phyloP scores from a whole-genome alignment of 2,888 invertebrate genomes.

The Mythimna pallens region DNA sequence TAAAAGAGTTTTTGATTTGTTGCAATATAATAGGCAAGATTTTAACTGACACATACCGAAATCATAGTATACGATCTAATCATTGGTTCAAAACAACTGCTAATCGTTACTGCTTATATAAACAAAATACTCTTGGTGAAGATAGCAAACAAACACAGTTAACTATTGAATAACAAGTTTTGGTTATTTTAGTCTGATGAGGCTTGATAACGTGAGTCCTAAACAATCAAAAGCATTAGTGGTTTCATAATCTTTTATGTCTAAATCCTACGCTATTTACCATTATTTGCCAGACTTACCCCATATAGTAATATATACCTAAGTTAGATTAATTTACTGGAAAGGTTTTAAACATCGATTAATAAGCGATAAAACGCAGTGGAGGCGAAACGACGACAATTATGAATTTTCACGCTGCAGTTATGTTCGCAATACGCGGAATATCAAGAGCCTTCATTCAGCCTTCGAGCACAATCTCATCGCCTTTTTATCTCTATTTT shows the following conservation, averaged over 20 bases:
- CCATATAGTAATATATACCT: not conserved
- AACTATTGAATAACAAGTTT: conserved; percentile 1
- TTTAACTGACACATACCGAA: not conserved
- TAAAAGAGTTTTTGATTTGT: not conserved
- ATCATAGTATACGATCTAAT: not conserved
- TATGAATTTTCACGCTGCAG: conserved; percentile 7
- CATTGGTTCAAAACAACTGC: conserved; percentile 2
- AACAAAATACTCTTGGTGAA: conserved; percentile 1
- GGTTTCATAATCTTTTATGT: not conserved
- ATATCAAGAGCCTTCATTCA: not conserved
- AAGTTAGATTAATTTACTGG: not conserved
- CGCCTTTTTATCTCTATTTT: conserved; percentile 4
- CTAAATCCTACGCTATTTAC: not conserved
- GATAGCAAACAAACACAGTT: not conserved
- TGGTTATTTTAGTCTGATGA: not conserved
- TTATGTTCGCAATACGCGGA: not conserved
- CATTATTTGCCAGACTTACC: not conserved
- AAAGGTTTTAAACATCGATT: conserved; percentile 10
- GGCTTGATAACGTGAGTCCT: not conserved
- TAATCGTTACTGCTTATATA: not conserved
- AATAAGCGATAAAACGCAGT: conserved; percentile 21
- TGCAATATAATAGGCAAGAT: too few species aligned
- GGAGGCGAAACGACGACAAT: not conserved
- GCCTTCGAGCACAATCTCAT: not conserved
- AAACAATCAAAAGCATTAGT: not conserved